These are phyloP conservation scores for Sebastiscus albofasciatus DNA, from an alignment of 2,797 vertebrate genomes.

Conservation along the genomic window DNA sequence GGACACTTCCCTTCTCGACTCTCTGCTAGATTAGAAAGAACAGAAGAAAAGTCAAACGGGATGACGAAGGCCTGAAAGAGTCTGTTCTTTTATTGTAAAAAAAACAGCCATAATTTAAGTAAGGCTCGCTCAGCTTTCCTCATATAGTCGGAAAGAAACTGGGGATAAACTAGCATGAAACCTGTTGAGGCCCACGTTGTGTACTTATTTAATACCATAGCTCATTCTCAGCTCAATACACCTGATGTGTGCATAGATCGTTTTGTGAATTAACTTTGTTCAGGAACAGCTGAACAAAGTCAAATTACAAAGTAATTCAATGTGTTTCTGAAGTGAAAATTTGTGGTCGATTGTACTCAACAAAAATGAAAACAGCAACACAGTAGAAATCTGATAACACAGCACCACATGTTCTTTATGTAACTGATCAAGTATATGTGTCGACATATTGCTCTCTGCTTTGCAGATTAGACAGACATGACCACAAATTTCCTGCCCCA, in stretches of 20 bases:
- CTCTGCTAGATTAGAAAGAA: constrained; percentile 77
- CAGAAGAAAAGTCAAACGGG: background rate
- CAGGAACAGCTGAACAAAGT: background rate
- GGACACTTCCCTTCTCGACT: constrained; percentile 87
- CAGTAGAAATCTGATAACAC: background rate
- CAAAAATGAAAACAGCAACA: background rate
- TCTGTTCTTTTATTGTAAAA: background rate
- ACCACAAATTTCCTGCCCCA: background rate
- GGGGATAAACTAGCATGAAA: background rate
- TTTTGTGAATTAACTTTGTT: background rate
- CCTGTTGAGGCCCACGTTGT: background rate
- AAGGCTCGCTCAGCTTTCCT: background rate
- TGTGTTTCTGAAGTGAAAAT: background rate
- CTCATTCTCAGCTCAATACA: background rate
- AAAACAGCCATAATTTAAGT: background rate
- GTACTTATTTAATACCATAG: background rate
- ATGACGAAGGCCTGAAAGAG: background rate
- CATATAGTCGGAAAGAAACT: background rate
- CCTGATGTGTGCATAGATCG: background rate
- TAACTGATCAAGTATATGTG: background rate
- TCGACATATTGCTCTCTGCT: background rate
- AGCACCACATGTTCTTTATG: background rate
- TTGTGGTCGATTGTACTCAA: background rate
- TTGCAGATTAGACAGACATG: background rate
- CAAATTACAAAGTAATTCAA: background rate